phyloP scores from a whole-genome alignment of 2,797 vertebrate genomes.

The Gorsachius magnificus region DNA sequence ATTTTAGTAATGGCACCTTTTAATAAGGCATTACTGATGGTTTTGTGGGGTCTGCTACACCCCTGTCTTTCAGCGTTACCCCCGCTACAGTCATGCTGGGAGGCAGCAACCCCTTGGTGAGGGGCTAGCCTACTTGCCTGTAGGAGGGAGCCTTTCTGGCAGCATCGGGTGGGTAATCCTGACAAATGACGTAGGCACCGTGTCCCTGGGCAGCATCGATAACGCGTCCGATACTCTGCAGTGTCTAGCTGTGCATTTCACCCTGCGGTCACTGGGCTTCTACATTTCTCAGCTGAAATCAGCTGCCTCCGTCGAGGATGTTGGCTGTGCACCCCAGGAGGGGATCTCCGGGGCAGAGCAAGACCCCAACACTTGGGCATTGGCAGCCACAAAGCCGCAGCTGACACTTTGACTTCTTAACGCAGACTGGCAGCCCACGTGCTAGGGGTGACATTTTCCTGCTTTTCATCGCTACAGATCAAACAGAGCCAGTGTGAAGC shows the following conservation, averaged over 20 bases:
- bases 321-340: not conserved
- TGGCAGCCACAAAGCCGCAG: not conserved
- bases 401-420: not conserved
- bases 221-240: not conserved
- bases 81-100: fast-evolving
- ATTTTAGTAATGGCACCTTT: not conserved
- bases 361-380: not conserved
- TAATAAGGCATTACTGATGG: not conserved
- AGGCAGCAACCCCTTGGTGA: not conserved
- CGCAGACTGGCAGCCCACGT: not conserved
- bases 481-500: not conserved
- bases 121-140: not conserved
- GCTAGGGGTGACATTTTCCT: not conserved
- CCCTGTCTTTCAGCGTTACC: not conserved
- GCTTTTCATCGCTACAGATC: not conserved
- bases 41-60: not conserved
- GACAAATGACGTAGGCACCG: not conserved
- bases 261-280: not conserved
- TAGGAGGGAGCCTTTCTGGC: not conserved
- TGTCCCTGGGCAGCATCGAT: not conserved
- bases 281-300: not conserved
- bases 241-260: not conserved
- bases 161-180: not conserved
- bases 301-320: not conserved
- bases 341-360: not conserved